Evolutionary conservation across 2,888 invertebrate genomes (phyloP).

Genomic region (Coenonympha glycerion): DNA sequence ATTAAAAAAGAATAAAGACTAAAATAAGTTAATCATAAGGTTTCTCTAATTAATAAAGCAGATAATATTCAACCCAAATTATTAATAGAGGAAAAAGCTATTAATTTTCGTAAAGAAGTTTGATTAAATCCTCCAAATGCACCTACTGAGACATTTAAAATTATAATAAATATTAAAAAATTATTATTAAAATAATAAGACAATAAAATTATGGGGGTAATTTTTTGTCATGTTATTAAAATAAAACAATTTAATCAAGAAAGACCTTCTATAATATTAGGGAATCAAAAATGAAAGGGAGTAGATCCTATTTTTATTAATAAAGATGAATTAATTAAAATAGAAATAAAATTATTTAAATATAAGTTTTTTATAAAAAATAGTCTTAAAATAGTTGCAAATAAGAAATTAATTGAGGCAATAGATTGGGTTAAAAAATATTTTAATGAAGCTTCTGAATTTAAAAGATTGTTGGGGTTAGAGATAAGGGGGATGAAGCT

Average conservation of each 20-base stretch:
- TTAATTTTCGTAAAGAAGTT: conserved; percentile 74
- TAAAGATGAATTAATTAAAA: conserved; percentile 58
- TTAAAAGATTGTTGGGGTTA: conserved; percentile 61
- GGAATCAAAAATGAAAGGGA: conserved; percentile 78
- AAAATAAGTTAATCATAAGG: conserved; percentile 65
- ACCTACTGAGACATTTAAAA: conserved; percentile 65
- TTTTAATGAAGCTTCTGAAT: conserved; percentile 76
- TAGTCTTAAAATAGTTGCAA: conserved; percentile 61
- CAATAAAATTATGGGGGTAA: conserved; percentile 75
- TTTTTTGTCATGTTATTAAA: conserved; percentile 80
- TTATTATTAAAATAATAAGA: conserved; percentile 62
- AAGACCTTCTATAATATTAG: conserved; percentile 76
- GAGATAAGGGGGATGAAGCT: conserved; percentile 77
- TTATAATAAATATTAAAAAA: conserved; percentile 60
- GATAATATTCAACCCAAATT: conserved; percentile 77
- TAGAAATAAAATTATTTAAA: conserved; percentile 39
- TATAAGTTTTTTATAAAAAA: conserved; percentile 48
- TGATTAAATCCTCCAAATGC: conserved; percentile 73
- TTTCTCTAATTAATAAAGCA: conserved; percentile 61
- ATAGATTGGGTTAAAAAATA: conserved; percentile 78
- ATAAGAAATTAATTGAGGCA: conserved; percentile 74
- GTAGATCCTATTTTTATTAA: conserved; percentile 76
- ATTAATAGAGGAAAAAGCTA: conserved; percentile 79
- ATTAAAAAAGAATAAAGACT: conserved; percentile 63
- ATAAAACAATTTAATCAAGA: conserved; percentile 74